phyloP scores from a whole-genome alignment of 2,797 vertebrate genomes.

The Tapirus indicus region DNA sequence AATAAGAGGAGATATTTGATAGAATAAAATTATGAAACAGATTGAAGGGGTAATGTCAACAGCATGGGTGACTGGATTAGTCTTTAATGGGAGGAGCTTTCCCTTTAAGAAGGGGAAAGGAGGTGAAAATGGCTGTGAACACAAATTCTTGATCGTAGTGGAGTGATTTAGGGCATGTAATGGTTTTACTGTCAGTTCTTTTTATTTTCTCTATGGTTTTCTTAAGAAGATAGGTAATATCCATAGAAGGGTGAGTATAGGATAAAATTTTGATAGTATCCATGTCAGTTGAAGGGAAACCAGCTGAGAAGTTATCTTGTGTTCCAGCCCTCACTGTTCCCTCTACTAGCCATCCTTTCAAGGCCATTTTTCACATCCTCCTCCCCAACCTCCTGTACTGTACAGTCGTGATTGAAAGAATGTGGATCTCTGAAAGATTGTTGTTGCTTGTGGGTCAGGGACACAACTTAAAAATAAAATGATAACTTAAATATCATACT shows the following conservation, averaged over 20 bases:
- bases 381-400: too few species aligned
- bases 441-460: not conserved
- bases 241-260: not conserved
- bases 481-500: not conserved
- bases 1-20: not conserved
- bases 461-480: not conserved
- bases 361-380: not conserved
- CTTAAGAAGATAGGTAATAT: not conserved
- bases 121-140: not conserved
- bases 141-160: not conserved
- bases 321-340: not conserved
- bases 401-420: not conserved
- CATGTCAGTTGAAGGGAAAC: not conserved
- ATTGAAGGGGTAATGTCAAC: not conserved
- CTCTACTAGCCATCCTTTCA: not conserved
- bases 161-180: not conserved
- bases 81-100: not conserved
- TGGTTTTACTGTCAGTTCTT: not conserved
- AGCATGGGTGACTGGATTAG: not conserved
- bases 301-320: not conserved
- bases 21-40: not conserved
- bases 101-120: not conserved
- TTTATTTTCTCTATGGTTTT: not conserved
- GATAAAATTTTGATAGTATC: not conserved
- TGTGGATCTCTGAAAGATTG: not conserved